Conservation (phyloP, 2,797 vertebrate species). For the Linurgus olivaceus region DNA sequence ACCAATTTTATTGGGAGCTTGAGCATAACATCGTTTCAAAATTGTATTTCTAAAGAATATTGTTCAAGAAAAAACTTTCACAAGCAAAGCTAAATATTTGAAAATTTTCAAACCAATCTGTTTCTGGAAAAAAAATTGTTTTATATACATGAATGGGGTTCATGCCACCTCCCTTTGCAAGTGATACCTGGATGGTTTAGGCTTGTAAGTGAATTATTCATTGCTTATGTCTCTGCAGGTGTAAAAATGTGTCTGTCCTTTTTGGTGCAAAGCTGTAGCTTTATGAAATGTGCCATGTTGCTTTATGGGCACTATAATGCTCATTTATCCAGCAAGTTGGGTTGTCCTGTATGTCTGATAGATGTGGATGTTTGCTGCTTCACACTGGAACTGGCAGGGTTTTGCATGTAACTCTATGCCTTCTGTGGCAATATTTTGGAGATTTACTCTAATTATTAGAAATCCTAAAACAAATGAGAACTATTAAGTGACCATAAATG, state of each 20-base stretch:
- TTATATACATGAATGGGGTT: background rate
- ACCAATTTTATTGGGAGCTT: background rate
- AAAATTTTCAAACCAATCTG: background rate
- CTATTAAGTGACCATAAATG: background rate
- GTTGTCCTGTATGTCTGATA: background rate
- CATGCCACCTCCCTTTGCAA: background rate
- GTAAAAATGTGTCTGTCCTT: background rate
- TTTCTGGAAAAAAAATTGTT: background rate
- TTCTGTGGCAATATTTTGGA: background rate
- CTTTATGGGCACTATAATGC: background rate
- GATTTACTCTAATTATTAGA: background rate
- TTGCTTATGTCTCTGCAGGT: background rate
- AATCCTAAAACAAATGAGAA: background rate
- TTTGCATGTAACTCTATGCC: background rate
- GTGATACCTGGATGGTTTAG: background rate
- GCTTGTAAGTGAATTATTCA: background rate
- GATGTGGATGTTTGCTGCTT: background rate
- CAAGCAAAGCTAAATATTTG: background rate
- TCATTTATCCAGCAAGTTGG: background rate
- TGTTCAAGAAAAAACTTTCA: background rate
- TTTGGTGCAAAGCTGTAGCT: background rate
- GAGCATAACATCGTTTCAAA: background rate
- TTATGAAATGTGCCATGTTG: conserved; percentile 32
- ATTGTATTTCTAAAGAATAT: background rate
- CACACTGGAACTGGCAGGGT: background rate